Percentiles rank a stretch among this genome's conserved stretches.
These are phyloP conservation scores for Plectrocnemia conspersa DNA, from an alignment of 1,140 invertebrate species.

Conservation along the genomic window DNA sequence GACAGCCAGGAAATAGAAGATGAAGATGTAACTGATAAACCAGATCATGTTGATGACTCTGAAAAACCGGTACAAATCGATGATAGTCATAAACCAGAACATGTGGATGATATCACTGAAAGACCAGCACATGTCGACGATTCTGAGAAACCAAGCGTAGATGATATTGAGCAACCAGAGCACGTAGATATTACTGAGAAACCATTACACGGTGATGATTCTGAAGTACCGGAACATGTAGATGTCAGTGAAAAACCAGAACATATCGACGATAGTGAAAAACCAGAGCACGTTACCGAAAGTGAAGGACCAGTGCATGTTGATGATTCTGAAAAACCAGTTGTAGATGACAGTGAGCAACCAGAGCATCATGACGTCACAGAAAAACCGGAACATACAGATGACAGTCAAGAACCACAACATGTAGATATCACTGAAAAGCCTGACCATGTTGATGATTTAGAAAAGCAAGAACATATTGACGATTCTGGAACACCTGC, in stretches of 20 bases:
- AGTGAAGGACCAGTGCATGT: conserved; percentile 5
- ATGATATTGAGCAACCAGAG: conserved; percentile 2
- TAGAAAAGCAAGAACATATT: conserved; percentile 20
- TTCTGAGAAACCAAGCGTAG: no score
- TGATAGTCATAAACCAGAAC: conserved; percentile 3
- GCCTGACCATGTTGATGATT: conserved; percentile 10
- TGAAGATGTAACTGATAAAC: conserved; percentile 26
- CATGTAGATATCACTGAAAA: not conserved
- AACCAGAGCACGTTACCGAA: no score
- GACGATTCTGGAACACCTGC: conserved; percentile 5
- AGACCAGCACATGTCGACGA: not conserved
- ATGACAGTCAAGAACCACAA: no score
- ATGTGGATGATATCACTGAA: conserved; percentile 6
- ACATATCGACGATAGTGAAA: not conserved
- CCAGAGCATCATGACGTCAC: not conserved
- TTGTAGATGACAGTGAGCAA: conserved; percentile 2
- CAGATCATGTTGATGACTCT: conserved; percentile 10
- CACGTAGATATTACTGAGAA: not conserved
- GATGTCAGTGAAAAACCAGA: not conserved
- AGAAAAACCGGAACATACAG: conserved; percentile 5
- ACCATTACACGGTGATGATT: conserved; percentile 8
- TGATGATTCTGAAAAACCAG: not conserved
- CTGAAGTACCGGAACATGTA: not conserved
- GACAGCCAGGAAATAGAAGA: conserved; percentile 2
- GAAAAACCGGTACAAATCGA: not conserved